Conservation (phyloP, 2,888 invertebrate species). For the Alitta virens region DNA sequence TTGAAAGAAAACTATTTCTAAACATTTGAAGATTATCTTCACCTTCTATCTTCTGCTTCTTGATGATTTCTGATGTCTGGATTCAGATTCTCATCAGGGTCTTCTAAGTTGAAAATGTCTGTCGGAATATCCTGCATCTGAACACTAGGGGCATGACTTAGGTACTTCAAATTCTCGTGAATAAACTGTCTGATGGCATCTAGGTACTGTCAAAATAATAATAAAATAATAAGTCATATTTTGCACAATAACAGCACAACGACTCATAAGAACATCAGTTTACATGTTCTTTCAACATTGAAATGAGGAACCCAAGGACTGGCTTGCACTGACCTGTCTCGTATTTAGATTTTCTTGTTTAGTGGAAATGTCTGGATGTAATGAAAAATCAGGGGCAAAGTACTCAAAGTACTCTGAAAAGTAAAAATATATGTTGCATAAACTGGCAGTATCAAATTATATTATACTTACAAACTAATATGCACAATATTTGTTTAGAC, state of each 20-base stretch:
- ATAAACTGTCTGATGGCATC: conserved; percentile 84
- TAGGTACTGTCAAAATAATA: conserved; percentile 75
- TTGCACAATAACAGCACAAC: neutral
- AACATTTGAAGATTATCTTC: neutral
- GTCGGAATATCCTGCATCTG: conserved; percentile 95
- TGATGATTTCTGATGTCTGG: conserved; percentile 19
- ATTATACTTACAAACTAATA: too few species aligned
- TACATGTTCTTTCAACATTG: too few species aligned
- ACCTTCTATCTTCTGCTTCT: conserved; percentile 14
- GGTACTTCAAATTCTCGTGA: conserved; percentile 89
- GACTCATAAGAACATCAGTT: too few species aligned
- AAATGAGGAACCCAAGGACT: too few species aligned
- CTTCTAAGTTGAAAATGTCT: conserved; percentile 61
- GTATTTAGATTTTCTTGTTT: conserved; percentile 88
- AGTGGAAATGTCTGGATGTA: conserved; percentile 89
- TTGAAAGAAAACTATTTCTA: neutral
- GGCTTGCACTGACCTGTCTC: conserved; percentile 65
- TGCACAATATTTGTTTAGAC: neutral
- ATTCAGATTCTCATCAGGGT: conserved; percentile 32
- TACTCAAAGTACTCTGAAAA: conserved; percentile 84
- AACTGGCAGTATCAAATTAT: too few species aligned
- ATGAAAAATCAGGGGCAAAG: conserved; percentile 93
- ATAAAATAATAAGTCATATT: neutral
- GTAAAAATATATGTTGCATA: neutral
- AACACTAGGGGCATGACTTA: conserved; percentile 85